Percentiles rank a stretch among this genome's conserved stretches.
phyloP scores from a whole-genome alignment of 2,888 invertebrate species.

The Venustoraphidia nigricollis region DNA sequence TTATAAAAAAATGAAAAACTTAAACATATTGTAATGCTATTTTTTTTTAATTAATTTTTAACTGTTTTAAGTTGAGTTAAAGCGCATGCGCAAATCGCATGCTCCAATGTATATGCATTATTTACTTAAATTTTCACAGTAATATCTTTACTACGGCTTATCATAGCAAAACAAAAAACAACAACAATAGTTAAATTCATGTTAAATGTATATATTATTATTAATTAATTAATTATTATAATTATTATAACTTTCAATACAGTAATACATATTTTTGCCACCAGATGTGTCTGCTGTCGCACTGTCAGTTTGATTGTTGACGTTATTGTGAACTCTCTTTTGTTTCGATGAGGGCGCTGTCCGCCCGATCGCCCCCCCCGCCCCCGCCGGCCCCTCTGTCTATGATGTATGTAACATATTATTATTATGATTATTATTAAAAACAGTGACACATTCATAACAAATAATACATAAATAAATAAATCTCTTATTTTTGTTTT shows the following conservation, averaged over 20 bases:
- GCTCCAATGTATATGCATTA: neutral
- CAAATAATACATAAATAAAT: too few species aligned
- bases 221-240: too few species aligned
- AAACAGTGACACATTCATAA: too few species aligned
- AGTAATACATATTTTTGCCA: slow-evolving; percentile 1
- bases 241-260: neutral
- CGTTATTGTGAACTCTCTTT: neutral
- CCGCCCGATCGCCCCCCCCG: neutral
- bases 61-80: neutral
- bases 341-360: too few species aligned
- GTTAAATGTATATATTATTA: too few species aligned
- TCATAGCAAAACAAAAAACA: too few species aligned
- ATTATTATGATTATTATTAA: too few species aligned
- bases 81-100: neutral
- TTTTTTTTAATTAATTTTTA: neutral
- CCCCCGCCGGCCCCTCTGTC: too few species aligned
- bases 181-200: too few species aligned
- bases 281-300: slow-evolving; percentile 4
- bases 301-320: slow-evolving; percentile 6
- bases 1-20: neutral
- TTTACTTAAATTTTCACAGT: neutral
- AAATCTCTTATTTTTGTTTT: too few species aligned
- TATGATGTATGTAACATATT: too few species aligned
- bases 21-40: neutral
- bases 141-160: too few species aligned